These are phyloP conservation scores for Parambassis ranga DNA, from an alignment of 2,797 vertebrate genomes.

Conservation along the genomic window DNA sequence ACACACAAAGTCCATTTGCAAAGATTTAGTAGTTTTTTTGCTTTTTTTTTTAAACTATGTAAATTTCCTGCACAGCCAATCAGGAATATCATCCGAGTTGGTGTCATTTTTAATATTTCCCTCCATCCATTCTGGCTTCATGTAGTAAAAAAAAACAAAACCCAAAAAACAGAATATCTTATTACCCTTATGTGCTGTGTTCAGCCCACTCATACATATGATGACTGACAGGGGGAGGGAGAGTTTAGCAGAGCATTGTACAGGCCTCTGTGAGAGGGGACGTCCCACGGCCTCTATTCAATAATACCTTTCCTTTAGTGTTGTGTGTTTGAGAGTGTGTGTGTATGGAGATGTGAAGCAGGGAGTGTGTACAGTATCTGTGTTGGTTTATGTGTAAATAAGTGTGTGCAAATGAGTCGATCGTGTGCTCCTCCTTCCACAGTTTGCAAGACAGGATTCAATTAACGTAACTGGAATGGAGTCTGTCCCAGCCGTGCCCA, in stretches of 20 bases:
- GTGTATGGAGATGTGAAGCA: constrained; percentile 12
- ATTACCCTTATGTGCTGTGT: constrained; percentile 49
- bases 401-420: constrained; percentile 38
- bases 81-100: constrained; percentile 11
- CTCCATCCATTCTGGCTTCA: constrained; percentile 50
- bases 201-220: constrained; percentile 52
- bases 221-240: constrained; percentile 54
- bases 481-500: constrained; percentile 10
- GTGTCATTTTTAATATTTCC: constrained; percentile 44
- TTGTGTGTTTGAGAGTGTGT: constrained; percentile 6
- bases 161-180: constrained; percentile 51
- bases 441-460: constrained; percentile 69
- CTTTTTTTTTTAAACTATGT: constrained; percentile 11
- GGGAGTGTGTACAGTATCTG: constrained; percentile 4
- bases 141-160: constrained; percentile 35
- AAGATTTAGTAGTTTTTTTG: neutral
- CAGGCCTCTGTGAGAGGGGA: constrained; percentile 40
- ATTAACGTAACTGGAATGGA: constrained; percentile 68
- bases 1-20: constrained; percentile 7
- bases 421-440: constrained; percentile 13
- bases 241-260: constrained; percentile 34
- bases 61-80: constrained; percentile 29
- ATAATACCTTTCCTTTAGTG: constrained; percentile 60
- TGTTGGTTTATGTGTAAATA: constrained; percentile 26
- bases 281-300: constrained; percentile 65